A percentile compares a stretch with the other conserved stretches of the same genome.
Evolutionary conservation across 2,888 invertebrate species (phyloP).

Genomic region (Eupithecia tripunctaria): DNA sequence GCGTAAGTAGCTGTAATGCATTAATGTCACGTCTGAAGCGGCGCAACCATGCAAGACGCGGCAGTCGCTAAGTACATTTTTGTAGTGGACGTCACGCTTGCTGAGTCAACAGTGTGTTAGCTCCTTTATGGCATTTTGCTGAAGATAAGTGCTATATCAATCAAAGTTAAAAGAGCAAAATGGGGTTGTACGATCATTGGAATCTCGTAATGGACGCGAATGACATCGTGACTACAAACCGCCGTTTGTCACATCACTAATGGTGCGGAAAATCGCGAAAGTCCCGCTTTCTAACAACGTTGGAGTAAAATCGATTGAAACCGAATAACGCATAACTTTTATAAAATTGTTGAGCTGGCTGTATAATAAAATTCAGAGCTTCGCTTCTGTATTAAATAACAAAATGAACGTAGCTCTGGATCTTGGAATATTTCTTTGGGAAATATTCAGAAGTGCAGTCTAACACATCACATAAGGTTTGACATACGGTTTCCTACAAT

Average conservation of each 20-base stretch:
- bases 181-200: slow-evolving; percentile 72
- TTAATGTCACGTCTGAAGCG: not conserved
- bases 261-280: slow-evolving; percentile 77
- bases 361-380: not conserved
- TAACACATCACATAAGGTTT: not conserved
- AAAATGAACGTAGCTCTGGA: not conserved
- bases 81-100: not conserved
- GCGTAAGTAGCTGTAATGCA: not conserved
- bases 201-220: slow-evolving; percentile 78
- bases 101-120: not conserved
- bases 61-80: not conserved
- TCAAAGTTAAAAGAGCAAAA: slow-evolving; percentile 71
- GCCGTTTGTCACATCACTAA: slow-evolving; percentile 79
- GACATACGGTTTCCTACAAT: not conserved
- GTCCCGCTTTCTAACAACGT: slow-evolving; percentile 69
- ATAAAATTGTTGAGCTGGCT: slow-evolving; percentile 25
- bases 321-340: slow-evolving; percentile 58
- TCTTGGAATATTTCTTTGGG: not conserved
- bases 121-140: slow-evolving; percentile 31
- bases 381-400: not conserved
- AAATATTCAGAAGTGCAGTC: not conserved
- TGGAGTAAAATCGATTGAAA: slow-evolving; percentile 69
- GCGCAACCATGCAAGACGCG: not conserved
- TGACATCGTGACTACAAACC: slow-evolving; percentile 76
- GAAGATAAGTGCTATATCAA: slow-evolving; percentile 64